These are phyloP conservation scores for Cranoglanis bouderius DNA, from an alignment of 2,113 vertebrate species.

Conservation along the genomic window DNA sequence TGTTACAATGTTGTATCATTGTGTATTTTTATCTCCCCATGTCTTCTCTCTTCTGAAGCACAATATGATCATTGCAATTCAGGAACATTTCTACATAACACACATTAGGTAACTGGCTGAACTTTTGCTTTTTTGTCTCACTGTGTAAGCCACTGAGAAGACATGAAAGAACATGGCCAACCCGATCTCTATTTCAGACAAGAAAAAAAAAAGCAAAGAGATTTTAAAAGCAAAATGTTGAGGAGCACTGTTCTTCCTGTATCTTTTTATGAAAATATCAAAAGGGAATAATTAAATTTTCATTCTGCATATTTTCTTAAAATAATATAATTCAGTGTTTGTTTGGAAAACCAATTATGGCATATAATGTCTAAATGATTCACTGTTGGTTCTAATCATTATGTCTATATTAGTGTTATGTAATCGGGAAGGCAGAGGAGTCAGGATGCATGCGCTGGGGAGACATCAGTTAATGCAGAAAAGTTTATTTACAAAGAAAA, in stretches of 20 bases:
- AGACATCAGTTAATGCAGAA: too few relatives aligned
- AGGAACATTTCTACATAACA: slow-evolving; percentile 59
- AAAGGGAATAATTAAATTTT: not conserved
- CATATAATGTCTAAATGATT: too few relatives aligned
- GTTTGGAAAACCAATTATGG: not conserved
- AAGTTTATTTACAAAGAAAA: too few relatives aligned
- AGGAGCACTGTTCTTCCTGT: not conserved
- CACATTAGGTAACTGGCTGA: not conserved
- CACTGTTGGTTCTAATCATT: not conserved
- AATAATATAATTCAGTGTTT: not conserved
- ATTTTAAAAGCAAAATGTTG: not conserved
- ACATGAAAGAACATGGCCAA: slow-evolving; percentile 51
- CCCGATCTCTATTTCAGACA: slow-evolving; percentile 43
- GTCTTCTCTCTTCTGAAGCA: slow-evolving; percentile 58
- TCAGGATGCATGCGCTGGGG: too few relatives aligned
- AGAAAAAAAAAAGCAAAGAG: slow-evolving; percentile 21
- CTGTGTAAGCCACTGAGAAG: slow-evolving; percentile 60
- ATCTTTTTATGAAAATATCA: not conserved
- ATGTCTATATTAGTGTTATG: not conserved
- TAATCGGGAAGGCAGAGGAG: too few relatives aligned
- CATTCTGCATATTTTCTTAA: not conserved
- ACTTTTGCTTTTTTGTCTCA: slow-evolving; percentile 50
- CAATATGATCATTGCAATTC: not conserved
- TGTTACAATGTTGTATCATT: not conserved
- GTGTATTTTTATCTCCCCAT: not conserved